Conservation (phyloP, 2,888 invertebrate species). For the Hypomecis atomaria region DNA sequence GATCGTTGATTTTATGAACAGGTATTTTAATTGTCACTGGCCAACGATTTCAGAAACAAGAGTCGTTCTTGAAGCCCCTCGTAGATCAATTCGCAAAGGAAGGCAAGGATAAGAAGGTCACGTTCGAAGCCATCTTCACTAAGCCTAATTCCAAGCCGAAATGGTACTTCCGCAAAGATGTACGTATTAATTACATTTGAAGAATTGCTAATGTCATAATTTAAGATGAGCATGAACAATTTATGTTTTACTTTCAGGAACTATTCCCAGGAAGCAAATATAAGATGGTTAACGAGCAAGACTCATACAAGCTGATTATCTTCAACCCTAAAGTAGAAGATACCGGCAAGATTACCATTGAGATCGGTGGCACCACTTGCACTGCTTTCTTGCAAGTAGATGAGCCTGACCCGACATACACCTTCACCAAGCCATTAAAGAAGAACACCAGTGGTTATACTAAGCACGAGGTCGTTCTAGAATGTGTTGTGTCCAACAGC, state of each 20-base stretch:
- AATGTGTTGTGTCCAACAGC: slow-evolving; percentile 97
- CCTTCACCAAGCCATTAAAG: slow-evolving; percentile 95
- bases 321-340: slow-evolving; percentile 97
- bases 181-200: slow-evolving; percentile 81
- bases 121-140: slow-evolving; percentile 97
- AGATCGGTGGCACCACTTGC: slow-evolving; percentile 95
- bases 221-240: too few species aligned
- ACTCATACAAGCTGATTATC: slow-evolving; percentile 95
- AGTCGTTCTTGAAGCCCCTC: slow-evolving; percentile 96
- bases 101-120: slow-evolving; percentile 97
- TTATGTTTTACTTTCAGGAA: slow-evolving; percentile 85
- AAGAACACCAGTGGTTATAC: slow-evolving; percentile 96
- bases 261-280: slow-evolving; percentile 98
- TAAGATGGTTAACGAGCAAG: slow-evolving; percentile 97
- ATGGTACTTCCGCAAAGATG: slow-evolving; percentile 96
- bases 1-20: slow-evolving; percentile 27
- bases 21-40: slow-evolving; percentile 60
- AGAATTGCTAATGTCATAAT: background rate
- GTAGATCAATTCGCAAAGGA: slow-evolving; percentile 97
- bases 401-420: slow-evolving; percentile 97
- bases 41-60: slow-evolving; percentile 91
- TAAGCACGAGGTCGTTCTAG: slow-evolving; percentile 94
- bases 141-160: slow-evolving; percentile 97
- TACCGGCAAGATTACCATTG: slow-evolving; percentile 97
- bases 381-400: slow-evolving; percentile 97